phyloP scores from a whole-genome alignment of 2,888 invertebrate species.

The Galeruca laticollis region DNA sequence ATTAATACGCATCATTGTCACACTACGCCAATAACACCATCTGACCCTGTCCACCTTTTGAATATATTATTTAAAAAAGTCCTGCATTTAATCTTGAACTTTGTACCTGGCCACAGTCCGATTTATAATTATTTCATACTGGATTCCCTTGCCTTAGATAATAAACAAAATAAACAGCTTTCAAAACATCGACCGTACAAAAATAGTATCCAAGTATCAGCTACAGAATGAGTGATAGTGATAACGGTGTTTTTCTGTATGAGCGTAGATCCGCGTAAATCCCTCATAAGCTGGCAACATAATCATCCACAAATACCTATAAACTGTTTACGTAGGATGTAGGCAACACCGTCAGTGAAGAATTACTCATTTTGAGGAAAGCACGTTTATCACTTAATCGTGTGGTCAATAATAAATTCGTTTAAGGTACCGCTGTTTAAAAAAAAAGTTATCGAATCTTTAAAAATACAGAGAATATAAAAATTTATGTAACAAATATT shows the following conservation, averaged over 20 bases:
- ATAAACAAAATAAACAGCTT: slow-evolving; percentile 26
- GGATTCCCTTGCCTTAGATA: slow-evolving; percentile 13
- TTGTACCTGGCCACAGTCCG: slow-evolving; percentile 10
- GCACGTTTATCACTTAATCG: slow-evolving; percentile 15
- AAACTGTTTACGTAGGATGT: background rate
- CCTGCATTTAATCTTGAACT: slow-evolving; percentile 16
- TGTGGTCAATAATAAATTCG: background rate
- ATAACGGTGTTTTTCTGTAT: slow-evolving; percentile 10
- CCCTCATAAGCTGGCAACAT: slow-evolving; percentile 25
- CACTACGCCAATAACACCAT: background rate
- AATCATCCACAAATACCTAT: slow-evolving; percentile 1
- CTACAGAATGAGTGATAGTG: slow-evolving; percentile 1
- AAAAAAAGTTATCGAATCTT: background rate
- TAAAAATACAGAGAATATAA: no score
- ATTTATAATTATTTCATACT: slow-evolving; percentile 13
- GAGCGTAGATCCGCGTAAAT: slow-evolving; percentile 16
- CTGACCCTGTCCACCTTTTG: slow-evolving; percentile 8
- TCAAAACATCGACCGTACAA: background rate
- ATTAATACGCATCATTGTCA: background rate
- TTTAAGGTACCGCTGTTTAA: slow-evolving; percentile 16
- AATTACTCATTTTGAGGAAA: slow-evolving; percentile 20
- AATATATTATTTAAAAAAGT: background rate
- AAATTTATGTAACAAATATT: no score
- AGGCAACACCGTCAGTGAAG: slow-evolving; percentile 26
- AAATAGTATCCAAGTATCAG: slow-evolving; percentile 2